A percentile compares a stretch with the other conserved stretches of the same genome.
Evolutionary conservation across 2,113 vertebrate species (phyloP).

Genomic region (Apus apus): DNA sequence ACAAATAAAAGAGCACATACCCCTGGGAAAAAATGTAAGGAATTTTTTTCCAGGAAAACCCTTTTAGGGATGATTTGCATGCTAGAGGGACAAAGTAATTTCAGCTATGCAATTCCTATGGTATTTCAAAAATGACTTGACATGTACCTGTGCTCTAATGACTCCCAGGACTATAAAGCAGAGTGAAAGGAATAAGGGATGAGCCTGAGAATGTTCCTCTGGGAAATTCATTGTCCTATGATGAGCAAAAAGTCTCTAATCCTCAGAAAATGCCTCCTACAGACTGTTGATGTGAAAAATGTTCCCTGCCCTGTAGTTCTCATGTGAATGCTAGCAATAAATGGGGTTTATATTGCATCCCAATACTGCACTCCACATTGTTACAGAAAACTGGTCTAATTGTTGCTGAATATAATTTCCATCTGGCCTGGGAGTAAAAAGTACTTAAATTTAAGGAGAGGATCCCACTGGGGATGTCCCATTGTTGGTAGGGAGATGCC

Average conservation of each 20-base stretch:
- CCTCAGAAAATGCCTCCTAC: background rate
- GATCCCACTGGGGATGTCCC: background rate
- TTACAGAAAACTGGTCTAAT: background rate
- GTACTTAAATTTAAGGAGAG: background rate
- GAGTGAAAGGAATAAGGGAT: background rate
- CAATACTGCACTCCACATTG: background rate
- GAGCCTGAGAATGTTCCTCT: background rate
- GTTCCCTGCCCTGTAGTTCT: background rate
- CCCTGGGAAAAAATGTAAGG: conserved; percentile 22
- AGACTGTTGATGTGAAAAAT: background rate
- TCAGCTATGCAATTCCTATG: conserved; percentile 18
- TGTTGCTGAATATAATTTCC: background rate
- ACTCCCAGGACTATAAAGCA: background rate
- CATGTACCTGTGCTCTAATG: conserved; percentile 26
- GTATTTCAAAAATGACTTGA: conserved; percentile 27
- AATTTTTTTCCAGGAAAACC: conserved; percentile 32
- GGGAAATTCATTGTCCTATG: conserved; percentile 28
- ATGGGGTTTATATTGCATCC: background rate
- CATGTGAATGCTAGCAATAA: background rate
- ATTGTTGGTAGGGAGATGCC: background rate
- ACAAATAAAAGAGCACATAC: background rate
- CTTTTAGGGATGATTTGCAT: conserved; percentile 22
- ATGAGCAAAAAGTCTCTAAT: conserved; percentile 14
- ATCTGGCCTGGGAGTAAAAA: background rate
- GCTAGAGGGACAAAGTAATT: background rate